Conservation (phyloP, 30 jellyfish, hydroid and myxozoan genomes). For the Haliclystus octoradiatus region DNA sequence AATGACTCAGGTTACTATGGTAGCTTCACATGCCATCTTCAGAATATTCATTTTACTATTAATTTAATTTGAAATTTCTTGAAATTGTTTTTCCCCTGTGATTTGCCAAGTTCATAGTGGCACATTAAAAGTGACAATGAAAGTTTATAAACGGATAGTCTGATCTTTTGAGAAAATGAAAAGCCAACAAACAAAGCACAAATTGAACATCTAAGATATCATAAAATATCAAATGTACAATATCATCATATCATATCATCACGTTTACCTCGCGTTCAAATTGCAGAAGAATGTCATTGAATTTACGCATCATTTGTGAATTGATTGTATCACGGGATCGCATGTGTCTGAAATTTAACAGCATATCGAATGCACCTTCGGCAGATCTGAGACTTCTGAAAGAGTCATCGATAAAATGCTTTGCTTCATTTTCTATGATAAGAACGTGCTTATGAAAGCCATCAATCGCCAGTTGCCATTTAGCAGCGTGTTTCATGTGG, state of each 20-base stretch:
- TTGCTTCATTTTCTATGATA: constrained; percentile 89
- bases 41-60: too few relatives aligned
- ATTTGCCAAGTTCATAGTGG: too few relatives aligned
- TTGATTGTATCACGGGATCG: constrained; percentile 93
- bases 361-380: constrained; percentile 95
- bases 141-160: too few relatives aligned
- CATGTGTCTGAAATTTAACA: constrained; percentile 77
- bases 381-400: constrained; percentile 87
- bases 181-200: background rate
- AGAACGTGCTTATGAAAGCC: constrained; percentile 90
- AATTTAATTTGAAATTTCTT: too few relatives aligned
- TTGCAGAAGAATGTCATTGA: constrained; percentile 83
- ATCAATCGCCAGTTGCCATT: constrained; percentile 77
- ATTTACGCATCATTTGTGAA: constrained; percentile 91
- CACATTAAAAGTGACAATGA: too few relatives aligned
- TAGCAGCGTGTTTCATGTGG: constrained; percentile 57
- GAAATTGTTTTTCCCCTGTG: too few relatives aligned
- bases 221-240: too few relatives aligned
- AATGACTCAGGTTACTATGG: too few relatives aligned
- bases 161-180: too few relatives aligned
- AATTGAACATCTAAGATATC: too few relatives aligned
- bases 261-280: constrained; percentile 80
- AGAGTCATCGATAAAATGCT: constrained; percentile 91
- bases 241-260: background rate
- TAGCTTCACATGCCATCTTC: too few relatives aligned